These are phyloP conservation scores for Thaumetopoea pityocampa DNA, from an alignment of 1,140 invertebrate genomes.

Conservation along the genomic window DNA sequence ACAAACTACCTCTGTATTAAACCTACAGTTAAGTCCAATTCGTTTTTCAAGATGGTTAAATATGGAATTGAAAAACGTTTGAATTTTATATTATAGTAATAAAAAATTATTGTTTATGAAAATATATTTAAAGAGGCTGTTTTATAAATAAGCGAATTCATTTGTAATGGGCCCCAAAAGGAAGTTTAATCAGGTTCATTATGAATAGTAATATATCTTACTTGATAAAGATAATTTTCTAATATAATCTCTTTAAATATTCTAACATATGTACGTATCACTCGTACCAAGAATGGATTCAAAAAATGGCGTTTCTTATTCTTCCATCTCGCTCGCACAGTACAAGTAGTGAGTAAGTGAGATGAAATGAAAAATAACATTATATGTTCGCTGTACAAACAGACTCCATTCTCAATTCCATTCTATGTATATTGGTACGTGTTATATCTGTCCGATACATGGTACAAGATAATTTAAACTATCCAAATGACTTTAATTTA, in stretches of 20 bases:
- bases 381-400: no score
- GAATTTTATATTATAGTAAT: constrained; percentile 38
- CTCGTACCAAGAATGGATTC: no score
- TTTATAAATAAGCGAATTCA: constrained; percentile 26
- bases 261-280: constrained; percentile 23
- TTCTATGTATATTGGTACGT: no score
- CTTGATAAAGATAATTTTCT: constrained; percentile 38
- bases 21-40: constrained; percentile 25
- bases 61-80: constrained; percentile 26
- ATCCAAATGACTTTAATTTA: constrained; percentile 57
- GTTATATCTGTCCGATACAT: constrained; percentile 4
- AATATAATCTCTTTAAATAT: constrained; percentile 38
- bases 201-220: constrained; percentile 45
- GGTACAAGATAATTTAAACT: constrained; percentile 10
- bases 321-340: no score
- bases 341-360: no score
- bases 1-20: constrained; percentile 45
- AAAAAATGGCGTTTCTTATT: no score
- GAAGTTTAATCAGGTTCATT: constrained; percentile 34
- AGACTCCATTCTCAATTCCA: no score
- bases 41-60: constrained; percentile 6
- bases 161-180: constrained; percentile 41
- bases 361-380: no score
- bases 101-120: constrained; percentile 43
- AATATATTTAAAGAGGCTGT: constrained; percentile 52